phyloP scores from a whole-genome alignment of 2,113 vertebrate genomes.

The Hemichromis elongatus region DNA sequence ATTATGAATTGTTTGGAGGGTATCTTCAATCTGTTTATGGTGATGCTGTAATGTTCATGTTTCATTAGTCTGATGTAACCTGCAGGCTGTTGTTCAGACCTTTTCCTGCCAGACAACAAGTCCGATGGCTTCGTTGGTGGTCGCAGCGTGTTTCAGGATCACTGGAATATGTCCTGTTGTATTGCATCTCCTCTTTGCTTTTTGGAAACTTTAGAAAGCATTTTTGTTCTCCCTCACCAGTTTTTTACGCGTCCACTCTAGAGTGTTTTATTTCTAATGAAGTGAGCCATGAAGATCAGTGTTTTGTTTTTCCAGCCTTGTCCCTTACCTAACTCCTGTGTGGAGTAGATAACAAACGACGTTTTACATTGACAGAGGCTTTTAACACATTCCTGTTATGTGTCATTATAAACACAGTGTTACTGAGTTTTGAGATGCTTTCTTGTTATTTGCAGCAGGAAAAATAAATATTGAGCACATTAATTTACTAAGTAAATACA shows the following conservation, averaged over 20 bases:
- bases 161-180: background rate
- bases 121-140: background rate
- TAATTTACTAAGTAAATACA: background rate
- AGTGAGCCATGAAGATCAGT: background rate
- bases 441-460: background rate
- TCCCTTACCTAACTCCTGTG: background rate
- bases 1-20: background rate
- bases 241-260: background rate
- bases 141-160: background rate
- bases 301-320: background rate
- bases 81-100: background rate
- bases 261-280: background rate
- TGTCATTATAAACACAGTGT: background rate
- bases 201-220: background rate
- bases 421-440: background rate
- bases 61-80: background rate
- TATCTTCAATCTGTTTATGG: background rate
- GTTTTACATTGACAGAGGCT: background rate
- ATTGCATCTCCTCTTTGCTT: background rate
- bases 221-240: background rate
- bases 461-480: background rate
- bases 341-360: background rate
- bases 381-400: background rate
- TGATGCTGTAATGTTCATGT: background rate
- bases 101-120: background rate